A percentile compares a stretch with the other conserved stretches of the same genome.
phyloP scores from a whole-genome alignment of 2,888 invertebrate species.

The Cordilura impudica region DNA sequence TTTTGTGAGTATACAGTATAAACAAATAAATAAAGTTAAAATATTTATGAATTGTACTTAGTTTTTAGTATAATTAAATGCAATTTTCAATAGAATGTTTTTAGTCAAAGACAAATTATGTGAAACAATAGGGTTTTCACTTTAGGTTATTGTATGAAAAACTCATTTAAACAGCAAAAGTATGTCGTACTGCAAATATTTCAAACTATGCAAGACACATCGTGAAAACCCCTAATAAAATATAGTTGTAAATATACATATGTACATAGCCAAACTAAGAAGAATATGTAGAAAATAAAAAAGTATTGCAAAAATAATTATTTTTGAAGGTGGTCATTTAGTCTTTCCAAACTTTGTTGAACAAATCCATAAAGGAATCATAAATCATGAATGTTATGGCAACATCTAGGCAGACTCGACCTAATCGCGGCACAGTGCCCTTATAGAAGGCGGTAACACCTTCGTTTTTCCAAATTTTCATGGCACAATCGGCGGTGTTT shows the following conservation, averaged over 20 bases:
- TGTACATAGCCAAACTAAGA: no score
- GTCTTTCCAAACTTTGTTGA: constrained; percentile 90
- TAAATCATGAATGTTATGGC: constrained; percentile 99
- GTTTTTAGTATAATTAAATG: constrained; percentile 48
- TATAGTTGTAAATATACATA: no score
- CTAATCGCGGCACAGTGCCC: constrained; percentile 96
- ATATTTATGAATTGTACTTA: background rate
- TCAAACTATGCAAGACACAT: no score
- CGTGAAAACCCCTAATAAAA: no score
- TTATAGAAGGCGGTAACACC: constrained; percentile 98
- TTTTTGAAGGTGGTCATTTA: constrained; percentile 24
- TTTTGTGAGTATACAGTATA: constrained; percentile 16
- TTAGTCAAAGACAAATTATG: background rate
- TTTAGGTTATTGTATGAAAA: no score
- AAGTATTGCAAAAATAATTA: background rate
- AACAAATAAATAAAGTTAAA: constrained; percentile 13
- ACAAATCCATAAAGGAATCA: constrained; percentile 98
- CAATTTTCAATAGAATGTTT: constrained; percentile 15
- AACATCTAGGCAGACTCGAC: constrained; percentile 97
- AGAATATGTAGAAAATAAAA: no score
- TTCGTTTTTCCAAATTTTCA: constrained; percentile 95
- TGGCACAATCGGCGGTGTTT: constrained; percentile 93
- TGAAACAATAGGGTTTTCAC: background rate
- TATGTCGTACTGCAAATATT: no score
- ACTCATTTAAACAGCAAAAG: no score